Percentiles rank a stretch among this genome's conserved stretches.
Conservation (phyloP, 1,140 invertebrate genomes). For the Cydia pomonella region DNA sequence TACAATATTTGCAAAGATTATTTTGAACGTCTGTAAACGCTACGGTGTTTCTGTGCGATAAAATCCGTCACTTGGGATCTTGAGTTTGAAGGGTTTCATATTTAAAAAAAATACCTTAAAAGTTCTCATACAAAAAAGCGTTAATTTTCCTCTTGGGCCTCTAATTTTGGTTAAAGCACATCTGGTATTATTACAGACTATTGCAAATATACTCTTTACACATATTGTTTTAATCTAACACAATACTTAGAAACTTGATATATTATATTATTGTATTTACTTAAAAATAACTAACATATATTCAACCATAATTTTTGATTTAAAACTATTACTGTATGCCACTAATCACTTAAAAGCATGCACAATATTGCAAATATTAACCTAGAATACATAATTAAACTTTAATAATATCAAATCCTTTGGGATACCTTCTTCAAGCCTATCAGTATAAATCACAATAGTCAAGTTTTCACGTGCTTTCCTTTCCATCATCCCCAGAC, state of each 20-base stretch:
- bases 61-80: too few species aligned
- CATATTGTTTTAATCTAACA: background rate
- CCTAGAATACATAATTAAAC: background rate
- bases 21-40: background rate
- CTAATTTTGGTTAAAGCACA: background rate
- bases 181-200: background rate
- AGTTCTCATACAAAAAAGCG: too few species aligned
- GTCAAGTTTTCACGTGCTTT: background rate
- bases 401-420: constrained; percentile 1
- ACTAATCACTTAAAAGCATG: constrained; percentile 7
- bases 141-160: too few species aligned
- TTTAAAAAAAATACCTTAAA: background rate
- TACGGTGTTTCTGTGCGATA: too few species aligned
- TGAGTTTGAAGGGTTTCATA: background rate
- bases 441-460: background rate
- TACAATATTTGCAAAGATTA: background rate
- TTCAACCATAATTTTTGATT: background rate
- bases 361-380: background rate
- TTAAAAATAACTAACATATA: constrained; percentile 12
- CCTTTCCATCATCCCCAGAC: background rate
- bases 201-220: background rate
- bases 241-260: background rate
- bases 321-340: constrained; percentile 8
- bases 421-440: background rate
- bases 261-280: background rate